Conservation (phyloP, 2,797 vertebrate genomes). For the Tauraco hartlaubi region DNA sequence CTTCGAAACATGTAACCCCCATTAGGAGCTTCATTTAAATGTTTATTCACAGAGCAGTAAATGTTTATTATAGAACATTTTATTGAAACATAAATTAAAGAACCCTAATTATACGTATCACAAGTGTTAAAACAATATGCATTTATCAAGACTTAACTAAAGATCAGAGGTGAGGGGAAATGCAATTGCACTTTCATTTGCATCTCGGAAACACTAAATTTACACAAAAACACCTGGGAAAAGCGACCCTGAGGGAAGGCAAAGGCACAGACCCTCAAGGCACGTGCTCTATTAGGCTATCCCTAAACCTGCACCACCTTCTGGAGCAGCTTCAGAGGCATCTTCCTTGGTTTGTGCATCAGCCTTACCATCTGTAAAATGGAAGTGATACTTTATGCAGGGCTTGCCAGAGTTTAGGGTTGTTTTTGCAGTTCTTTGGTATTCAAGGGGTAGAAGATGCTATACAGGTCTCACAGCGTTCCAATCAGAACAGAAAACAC, state of each 20-base stretch:
- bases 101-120: constrained; percentile 80
- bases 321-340: rapidly evolving
- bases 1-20: constrained; percentile 74
- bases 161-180: constrained; percentile 67
- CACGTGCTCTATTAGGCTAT: background rate
- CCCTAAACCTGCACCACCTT: background rate
- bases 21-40: constrained; percentile 79
- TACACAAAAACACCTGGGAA: background rate
- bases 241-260: background rate
- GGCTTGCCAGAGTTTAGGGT: background rate
- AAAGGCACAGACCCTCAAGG: background rate
- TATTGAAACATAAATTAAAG: constrained; percentile 86
- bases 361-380: background rate
- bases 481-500: rapidly evolving
- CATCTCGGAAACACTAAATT: constrained; percentile 26
- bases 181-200: constrained; percentile 44
- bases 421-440: background rate
- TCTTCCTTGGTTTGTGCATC: background rate
- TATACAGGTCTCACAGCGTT: background rate
- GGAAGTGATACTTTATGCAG: background rate
- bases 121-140: constrained; percentile 73
- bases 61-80: constrained; percentile 79
- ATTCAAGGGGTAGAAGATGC: background rate
- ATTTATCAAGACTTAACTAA: constrained; percentile 76
- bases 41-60: constrained; percentile 82